Base-by-base conservation (phyloP, 2,888 invertebrate genomes). In the Metallyticus violacea region DNA sequence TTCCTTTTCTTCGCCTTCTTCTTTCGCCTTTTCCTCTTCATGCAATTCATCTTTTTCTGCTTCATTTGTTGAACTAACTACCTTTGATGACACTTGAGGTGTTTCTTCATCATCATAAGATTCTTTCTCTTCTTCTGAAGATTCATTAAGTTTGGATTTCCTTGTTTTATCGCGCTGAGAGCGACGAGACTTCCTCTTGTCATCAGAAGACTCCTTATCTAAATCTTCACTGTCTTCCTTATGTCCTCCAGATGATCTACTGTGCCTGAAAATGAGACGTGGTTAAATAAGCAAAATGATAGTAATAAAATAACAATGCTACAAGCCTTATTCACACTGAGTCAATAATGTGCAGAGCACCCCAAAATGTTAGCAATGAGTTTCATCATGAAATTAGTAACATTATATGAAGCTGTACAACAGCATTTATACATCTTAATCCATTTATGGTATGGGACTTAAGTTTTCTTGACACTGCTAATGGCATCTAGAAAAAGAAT, bases 81-180 rank as follows among this genome's bases (percentile, higher is more conserved):
- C 87, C 84, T 30, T 82, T 85, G 78, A 82, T 87, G 85, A 87
- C 88, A 88, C 62, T 87, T 81, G 30, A 88, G 87, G 77, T 86
- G 88, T 28, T 88, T 81, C 82, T 85, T 87, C 88, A 87, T 85
- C 62, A 85, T 77, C 83, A 79, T 85, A 28, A 27, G 85, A 85
- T 89, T 76, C 89, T 87, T 82, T 85, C 15, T 85, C 85, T 89
- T 90, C 89, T 87, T 90, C 88, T 87, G 87, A 87, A 81, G 87
- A 85, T 87, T 89, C 89, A 83, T 87, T 79, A 3, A 15, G 28
- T 86, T 86, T 89, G 83, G 86, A 87, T 87, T 77, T 87, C 86
- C 85, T 88, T 82, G 79, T 62, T 84, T 78, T 88, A 88, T 78
- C 89, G 26, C 62, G 25, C 40, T 76, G 79, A 26, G 77, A 7